A percentile compares a stretch with the other conserved stretches of the same genome.
Conservation (phyloP, 2,113 vertebrate genomes). For the Ginglymostoma cirratum region DNA sequence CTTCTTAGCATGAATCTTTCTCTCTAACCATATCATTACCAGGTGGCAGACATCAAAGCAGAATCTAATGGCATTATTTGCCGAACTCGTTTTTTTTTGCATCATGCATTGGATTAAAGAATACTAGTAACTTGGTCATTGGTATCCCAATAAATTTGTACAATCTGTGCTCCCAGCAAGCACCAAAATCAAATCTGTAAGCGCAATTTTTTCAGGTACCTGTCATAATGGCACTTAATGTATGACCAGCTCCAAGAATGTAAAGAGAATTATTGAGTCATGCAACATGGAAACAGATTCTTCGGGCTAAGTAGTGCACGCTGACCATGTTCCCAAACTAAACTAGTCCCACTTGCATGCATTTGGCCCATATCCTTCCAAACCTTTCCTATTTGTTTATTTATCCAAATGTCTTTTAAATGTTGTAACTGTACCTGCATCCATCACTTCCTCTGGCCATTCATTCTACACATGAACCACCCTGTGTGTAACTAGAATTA, state of each 20-base stretch:
- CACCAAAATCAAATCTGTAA: background rate
- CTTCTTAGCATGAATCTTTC: background rate
- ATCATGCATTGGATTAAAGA: background rate
- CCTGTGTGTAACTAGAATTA: background rate
- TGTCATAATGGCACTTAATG: background rate
- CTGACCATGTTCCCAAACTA: too few species aligned
- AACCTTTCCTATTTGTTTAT: too few species aligned
- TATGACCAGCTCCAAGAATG: background rate
- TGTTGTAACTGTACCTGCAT: too few species aligned
- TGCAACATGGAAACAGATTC: too few species aligned
- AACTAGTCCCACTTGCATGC: too few species aligned
- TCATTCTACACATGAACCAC: too few species aligned
- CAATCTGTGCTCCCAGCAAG: background rate
- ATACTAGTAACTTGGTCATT: background rate
- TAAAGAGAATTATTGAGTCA: too few species aligned
- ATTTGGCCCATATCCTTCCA: too few species aligned
- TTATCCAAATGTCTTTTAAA: too few species aligned
- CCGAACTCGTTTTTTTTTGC: background rate
- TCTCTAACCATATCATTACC: background rate
- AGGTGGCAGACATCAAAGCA: background rate
- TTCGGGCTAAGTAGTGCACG: too few species aligned
- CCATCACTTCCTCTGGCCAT: too few species aligned
- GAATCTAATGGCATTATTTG: background rate
- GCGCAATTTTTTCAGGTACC: background rate
- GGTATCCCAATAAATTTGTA: background rate